Evolutionary conservation across 2,113 vertebrate species (phyloP).

Genomic region (Hypanus sabinus): DNA sequence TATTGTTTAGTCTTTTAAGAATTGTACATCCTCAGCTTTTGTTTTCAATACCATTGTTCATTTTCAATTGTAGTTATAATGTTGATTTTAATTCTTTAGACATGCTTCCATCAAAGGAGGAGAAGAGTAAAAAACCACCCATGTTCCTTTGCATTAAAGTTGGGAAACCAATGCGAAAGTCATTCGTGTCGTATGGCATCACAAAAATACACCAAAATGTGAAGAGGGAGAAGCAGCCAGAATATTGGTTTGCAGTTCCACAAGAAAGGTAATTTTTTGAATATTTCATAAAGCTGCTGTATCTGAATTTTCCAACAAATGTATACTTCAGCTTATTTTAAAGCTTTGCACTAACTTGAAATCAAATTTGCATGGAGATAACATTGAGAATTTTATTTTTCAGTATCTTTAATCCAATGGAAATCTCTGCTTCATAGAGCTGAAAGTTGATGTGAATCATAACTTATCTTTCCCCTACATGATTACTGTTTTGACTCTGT

Average conservation of each 20-base stretch:
- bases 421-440: neutral
- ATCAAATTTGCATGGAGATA: neutral
- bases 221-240: constrained; percentile 70
- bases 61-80: no score
- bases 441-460: no score
- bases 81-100: constrained; percentile 54
- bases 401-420: neutral
- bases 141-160: constrained; percentile 99
- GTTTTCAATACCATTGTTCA: no score
- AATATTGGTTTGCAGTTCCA: constrained; percentile 98
- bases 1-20: no score
- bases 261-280: constrained; percentile 72
- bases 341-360: neutral
- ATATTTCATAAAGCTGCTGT: neutral
- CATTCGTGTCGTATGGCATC: constrained; percentile 70
- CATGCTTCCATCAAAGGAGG: constrained; percentile 86
- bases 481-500: neutral
- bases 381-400: neutral
- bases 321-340: neutral
- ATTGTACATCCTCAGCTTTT: no score
- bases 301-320: neutral
- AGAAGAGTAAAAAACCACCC: constrained; percentile 90
- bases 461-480: neutral
- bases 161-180: constrained; percentile 94
- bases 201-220: constrained; percentile 68